Evolutionary conservation across 2,113 vertebrate species (phyloP), one percentile per base, ranked within the genome.

Genomic region (Phoenicopterus ruber): DNA sequence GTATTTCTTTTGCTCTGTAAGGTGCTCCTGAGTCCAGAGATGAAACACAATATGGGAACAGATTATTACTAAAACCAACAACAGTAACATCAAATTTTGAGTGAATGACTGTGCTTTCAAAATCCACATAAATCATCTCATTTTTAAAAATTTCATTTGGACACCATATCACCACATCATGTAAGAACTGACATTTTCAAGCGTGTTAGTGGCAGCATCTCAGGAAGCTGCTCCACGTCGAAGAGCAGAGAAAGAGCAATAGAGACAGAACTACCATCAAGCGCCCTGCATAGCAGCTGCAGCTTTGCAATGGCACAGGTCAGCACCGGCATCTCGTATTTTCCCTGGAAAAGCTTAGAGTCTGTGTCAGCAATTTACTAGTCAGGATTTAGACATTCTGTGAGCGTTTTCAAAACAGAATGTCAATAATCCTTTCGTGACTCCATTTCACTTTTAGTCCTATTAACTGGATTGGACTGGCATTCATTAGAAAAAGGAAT

Each of bases 341-440:
- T 78, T 76, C 55, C 65, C 63, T 49, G n/a, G 26, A 54, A 93
- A 96, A 96, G 67, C 63, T 81, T 58, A 86, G 32, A 86, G 44
- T 77, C 66, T 86, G 85, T 86, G 89, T 95, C 85, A 95, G 90
- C 93, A 90, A 52, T 83, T 90, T 82, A 74, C 50, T 67, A 63
- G 80, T 74, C 54, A 88, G 82, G 86, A 81, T 81, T 86, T 69
- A 84, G 42, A 84, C 40, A 57, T 86, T 62, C 74, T 63, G 26
- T 83, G 46, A 94, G 61, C 9, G 3, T 90, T 95, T 96, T 77
- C 50, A 87, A 93, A 96, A 82, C 31, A 58, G 47, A 88, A 90
- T 61, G 67, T 66, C 91, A 86, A 94, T 95, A 94, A 92, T 92
- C 67, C 72, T 36, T 69, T 94, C 91, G 77, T n/a, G 67, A 93